phyloP scores from a whole-genome alignment of 2,797 vertebrate species.

The Diplodus sargus region DNA sequence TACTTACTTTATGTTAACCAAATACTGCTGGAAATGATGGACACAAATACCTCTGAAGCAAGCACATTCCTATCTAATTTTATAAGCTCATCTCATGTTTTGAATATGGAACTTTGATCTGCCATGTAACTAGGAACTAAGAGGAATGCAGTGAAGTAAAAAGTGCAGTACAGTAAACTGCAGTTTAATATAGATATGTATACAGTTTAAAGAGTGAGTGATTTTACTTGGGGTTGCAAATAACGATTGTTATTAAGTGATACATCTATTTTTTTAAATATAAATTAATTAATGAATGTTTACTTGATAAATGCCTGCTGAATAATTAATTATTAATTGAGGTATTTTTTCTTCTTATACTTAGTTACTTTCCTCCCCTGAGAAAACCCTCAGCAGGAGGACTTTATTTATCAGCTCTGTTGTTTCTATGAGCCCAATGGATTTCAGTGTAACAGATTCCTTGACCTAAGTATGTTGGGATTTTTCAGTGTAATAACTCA shows the following conservation, averaged over 20 bases:
- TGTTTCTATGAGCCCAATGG: neutral
- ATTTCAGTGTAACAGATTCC: constrained; percentile 10
- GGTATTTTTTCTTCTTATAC: neutral
- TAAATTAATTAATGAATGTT: neutral
- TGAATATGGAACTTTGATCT: constrained; percentile 33
- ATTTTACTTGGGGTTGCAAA: neutral
- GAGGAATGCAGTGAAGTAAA: neutral
- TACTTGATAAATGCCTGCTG: neutral
- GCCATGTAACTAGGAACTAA: neutral
- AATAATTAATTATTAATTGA: neutral
- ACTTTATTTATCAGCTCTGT: neutral
- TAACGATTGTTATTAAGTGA: too few species aligned
- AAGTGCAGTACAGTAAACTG: neutral
- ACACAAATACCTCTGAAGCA: constrained; percentile 8
- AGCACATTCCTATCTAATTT: constrained; percentile 22
- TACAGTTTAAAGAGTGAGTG: neutral
- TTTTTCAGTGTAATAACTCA: neutral
- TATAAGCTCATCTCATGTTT: constrained; percentile 45
- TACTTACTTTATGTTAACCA: neutral
- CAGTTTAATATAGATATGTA: neutral
- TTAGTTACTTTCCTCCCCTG: neutral
- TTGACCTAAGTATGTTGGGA: constrained; percentile 1
- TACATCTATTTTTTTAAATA: neutral
- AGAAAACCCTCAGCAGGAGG: neutral
- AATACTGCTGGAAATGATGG: neutral